Percentiles rank a stretch among this genome's conserved stretches.
Evolutionary conservation across 2,888 invertebrate species (phyloP).

Genomic region (Sphaerophoria rueppellii): DNA sequence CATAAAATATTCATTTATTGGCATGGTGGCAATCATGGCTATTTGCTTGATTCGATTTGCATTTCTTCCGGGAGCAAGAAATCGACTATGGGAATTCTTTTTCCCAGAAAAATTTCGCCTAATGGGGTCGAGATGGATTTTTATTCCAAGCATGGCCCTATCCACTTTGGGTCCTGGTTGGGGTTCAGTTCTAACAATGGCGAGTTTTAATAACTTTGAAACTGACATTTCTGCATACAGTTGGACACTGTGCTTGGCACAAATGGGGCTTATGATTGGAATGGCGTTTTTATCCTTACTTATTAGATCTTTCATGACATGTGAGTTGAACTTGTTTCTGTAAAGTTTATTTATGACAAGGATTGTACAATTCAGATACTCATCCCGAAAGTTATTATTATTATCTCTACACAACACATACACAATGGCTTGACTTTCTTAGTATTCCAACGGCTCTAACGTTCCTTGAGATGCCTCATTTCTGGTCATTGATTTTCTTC

Average conservation of each 20-base stretch:
- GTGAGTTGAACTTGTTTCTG: conserved; percentile 3
- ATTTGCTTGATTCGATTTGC: conserved; percentile 71
- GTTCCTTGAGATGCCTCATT: conserved; percentile 35
- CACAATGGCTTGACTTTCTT: conserved; percentile 48
- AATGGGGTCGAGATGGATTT: too few species aligned
- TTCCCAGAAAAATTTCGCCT: background rate
- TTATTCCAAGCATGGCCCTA: conserved; percentile 38
- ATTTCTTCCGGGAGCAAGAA: conserved; percentile 44
- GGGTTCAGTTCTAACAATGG: conserved; percentile 64
- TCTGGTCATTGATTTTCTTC: conserved; percentile 57
- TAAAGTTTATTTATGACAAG: background rate
- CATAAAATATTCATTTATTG: conserved; percentile 77
- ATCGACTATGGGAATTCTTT: background rate
- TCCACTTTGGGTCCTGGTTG: conserved; percentile 60
- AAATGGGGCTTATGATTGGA: conserved; percentile 80
- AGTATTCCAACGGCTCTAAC: conserved; percentile 34
- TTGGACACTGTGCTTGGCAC: conserved; percentile 77
- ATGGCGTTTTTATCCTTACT: conserved; percentile 81
- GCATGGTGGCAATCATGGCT: conserved; percentile 75
- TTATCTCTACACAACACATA: background rate
- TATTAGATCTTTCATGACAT: conserved; percentile 76
- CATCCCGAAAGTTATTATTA: too few species aligned
- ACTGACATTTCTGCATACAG: conserved; percentile 85
- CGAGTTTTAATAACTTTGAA: conserved; percentile 83
- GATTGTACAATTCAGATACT: background rate